A percentile compares a stretch with the other conserved stretches of the same genome.
Conservation (phyloP, 1,140 invertebrate genomes). For the Aphis gossypii region DNA sequence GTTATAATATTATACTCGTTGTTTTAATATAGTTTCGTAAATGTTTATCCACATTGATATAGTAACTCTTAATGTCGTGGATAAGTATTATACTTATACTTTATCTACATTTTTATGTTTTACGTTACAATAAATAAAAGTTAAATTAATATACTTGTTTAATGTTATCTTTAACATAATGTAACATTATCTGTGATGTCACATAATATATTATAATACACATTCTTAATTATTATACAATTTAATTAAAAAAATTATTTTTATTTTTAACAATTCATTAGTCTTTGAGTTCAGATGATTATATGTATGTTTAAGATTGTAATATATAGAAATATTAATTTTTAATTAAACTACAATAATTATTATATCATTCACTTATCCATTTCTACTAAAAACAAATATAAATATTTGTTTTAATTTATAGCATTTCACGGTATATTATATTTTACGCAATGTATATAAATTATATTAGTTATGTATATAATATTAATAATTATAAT, state of each 20-base stretch:
- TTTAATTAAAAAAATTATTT: not conserved
- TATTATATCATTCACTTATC: not conserved
- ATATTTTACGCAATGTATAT: not conserved
- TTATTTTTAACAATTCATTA: not conserved
- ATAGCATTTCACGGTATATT: not conserved
- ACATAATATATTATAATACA: not conserved
- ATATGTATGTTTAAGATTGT: not conserved
- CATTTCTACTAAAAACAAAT: not conserved
- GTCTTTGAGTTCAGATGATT: not conserved
- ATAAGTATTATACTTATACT: too few relatives aligned
- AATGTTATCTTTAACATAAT: too few relatives aligned
- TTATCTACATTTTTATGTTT: too few relatives aligned
- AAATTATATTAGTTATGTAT: not conserved
- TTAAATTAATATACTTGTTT: too few relatives aligned
- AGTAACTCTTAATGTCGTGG: not conserved
- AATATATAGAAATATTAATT: too few relatives aligned
- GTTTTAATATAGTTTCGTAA: not conserved
- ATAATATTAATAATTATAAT: not conserved
- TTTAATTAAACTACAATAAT: not conserved
- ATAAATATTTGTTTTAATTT: conserved; percentile 19
- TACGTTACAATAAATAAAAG: too few relatives aligned
- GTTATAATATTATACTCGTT: not conserved
- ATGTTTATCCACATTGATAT: not conserved
- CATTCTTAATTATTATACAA: not conserved
- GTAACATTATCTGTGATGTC: not conserved